A percentile compares a stretch with the other conserved stretches of the same genome.
Evolutionary conservation across 1,140 invertebrate genomes (phyloP).

Genomic region (Apis cerana): DNA sequence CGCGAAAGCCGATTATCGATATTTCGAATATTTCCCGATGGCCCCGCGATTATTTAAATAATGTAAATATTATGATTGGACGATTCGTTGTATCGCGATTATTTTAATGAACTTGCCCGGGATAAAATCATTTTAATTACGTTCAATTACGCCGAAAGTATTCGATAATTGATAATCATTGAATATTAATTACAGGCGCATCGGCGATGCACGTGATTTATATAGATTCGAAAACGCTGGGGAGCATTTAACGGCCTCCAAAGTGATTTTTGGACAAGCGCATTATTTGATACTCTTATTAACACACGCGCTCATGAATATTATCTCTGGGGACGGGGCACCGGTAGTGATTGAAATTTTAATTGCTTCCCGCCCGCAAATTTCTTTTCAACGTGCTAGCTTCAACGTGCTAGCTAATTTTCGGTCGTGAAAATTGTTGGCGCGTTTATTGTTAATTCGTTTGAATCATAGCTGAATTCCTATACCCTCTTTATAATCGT

Average conservation of each 20-base stretch:
- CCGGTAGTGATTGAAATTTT: constrained; percentile 19
- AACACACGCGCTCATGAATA: constrained; percentile 5
- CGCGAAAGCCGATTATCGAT: not conserved
- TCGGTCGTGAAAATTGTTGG: constrained; percentile 9
- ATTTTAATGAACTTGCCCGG: not conserved
- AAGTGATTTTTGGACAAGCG: not conserved
- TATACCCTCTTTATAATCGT: not conserved
- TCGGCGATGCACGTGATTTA: not conserved
- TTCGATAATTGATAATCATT: not conserved
- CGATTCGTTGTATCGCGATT: not conserved
- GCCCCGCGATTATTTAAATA: not conserved
- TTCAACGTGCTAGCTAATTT: constrained; percentile 2
- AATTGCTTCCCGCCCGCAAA: constrained; percentile 8
- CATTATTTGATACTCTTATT: constrained; percentile 20
- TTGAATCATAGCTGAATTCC: not conserved
- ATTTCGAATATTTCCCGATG: not conserved
- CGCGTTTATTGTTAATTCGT: not conserved
- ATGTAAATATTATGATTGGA: not conserved
- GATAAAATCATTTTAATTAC: constrained; percentile 15
- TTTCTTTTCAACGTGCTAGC: not conserved
- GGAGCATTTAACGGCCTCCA: not conserved
- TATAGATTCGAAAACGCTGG: not conserved
- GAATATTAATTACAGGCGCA: not conserved
- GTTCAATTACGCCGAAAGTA: not conserved
- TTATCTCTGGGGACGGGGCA: not conserved